A percentile compares a stretch with the other conserved stretches of the same genome.
Conservation (phyloP, 2,888 invertebrate genomes). For the Patella ulyssiponensis region DNA sequence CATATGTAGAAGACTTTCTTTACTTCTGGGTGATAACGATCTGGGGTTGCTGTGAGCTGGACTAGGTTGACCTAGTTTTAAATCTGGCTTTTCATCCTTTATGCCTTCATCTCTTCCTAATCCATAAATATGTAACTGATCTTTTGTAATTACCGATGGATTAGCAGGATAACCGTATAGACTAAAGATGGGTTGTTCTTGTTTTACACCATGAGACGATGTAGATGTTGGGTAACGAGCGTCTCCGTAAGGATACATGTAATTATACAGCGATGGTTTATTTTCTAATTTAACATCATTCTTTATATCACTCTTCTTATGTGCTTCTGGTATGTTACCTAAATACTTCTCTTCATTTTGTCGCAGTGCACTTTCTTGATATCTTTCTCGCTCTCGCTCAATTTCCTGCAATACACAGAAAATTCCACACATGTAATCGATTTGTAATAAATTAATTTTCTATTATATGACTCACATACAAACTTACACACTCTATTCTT, state of each 20-base stretch:
- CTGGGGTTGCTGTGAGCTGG: conserved; percentile 28
- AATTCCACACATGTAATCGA: no score
- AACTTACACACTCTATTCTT: no score
- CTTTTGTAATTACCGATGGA: conserved; percentile 68
- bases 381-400: conserved; percentile 25
- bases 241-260: conserved; percentile 30
- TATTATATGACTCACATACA: no score
- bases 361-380: conserved; percentile 27
- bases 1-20: conserved; percentile 50
- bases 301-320: conserved; percentile 25
- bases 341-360: conserved; percentile 31
- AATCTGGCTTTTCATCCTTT: conserved; percentile 50
- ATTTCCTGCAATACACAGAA: conserved; percentile 29
- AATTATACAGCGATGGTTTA: conserved; percentile 22
- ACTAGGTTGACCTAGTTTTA: conserved; percentile 21
- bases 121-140: conserved; percentile 66
- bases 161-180: conserved; percentile 72
- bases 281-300: conserved; percentile 30
- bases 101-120: conserved; percentile 49
- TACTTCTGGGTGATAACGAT: conserved; percentile 42
- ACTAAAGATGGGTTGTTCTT: conserved; percentile 63
- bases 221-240: conserved; percentile 35
- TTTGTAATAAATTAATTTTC: no score
- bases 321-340: conserved; percentile 23
- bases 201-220: conserved; percentile 36